These are phyloP conservation scores for Sebastes fasciatus DNA, from an alignment of 2,113 vertebrate species.

Conservation along the genomic window DNA sequence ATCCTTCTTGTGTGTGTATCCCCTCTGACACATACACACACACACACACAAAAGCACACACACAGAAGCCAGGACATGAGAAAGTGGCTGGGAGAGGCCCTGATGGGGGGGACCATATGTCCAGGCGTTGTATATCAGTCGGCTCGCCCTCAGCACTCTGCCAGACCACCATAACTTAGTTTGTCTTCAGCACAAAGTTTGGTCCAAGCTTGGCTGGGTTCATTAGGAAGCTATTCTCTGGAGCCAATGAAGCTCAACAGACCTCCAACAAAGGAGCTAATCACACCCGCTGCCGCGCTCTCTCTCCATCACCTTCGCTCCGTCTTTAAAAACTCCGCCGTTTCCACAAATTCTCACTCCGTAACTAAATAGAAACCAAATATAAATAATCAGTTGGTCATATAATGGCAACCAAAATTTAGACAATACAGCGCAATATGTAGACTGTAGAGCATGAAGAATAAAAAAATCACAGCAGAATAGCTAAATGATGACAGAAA, in stretches of 20 bases:
- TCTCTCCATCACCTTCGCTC: slow-evolving; percentile 74
- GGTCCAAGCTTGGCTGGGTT: slow-evolving; percentile 90
- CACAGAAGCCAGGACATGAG: slow-evolving; percentile 72
- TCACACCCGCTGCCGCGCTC: slow-evolving; percentile 84
- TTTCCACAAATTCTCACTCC: slow-evolving; percentile 33
- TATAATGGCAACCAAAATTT: slow-evolving; percentile 25
- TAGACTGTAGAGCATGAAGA: background rate
- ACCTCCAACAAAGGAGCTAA: slow-evolving; percentile 91
- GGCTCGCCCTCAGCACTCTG: slow-evolving; percentile 79
- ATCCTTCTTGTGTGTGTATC: slow-evolving; percentile 43
- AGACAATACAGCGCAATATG: background rate
- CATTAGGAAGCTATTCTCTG: slow-evolving; percentile 92
- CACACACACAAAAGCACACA: slow-evolving; percentile 47
- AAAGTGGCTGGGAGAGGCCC: slow-evolving; percentile 80
- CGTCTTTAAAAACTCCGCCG: slow-evolving; percentile 71
- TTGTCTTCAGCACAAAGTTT: slow-evolving; percentile 92
- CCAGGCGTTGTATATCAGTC: slow-evolving; percentile 85
- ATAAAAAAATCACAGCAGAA: slow-evolving; percentile 17
- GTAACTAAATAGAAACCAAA: slow-evolving; percentile 35
- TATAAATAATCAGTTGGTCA: slow-evolving; percentile 11
- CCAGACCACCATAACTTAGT: slow-evolving; percentile 89
- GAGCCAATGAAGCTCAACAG: slow-evolving; percentile 89
- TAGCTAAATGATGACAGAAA: slow-evolving; percentile 25
- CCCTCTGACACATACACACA: slow-evolving; percentile 39
- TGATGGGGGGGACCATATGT: slow-evolving; percentile 81